Conservation (phyloP, 2,797 vertebrate genomes). For the Phalloptychus januarius region DNA sequence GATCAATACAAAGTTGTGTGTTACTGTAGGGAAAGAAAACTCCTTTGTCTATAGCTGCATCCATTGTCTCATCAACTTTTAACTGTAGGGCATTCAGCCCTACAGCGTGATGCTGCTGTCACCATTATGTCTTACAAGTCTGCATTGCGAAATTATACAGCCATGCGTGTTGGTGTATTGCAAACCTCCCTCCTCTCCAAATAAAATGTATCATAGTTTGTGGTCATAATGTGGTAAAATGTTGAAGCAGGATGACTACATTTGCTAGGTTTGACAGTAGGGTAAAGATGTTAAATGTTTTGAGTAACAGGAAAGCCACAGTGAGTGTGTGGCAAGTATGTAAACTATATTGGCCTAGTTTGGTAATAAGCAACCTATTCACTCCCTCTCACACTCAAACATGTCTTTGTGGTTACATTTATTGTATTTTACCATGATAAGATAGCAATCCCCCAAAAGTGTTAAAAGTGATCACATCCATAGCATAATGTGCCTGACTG, state of each 20-base stretch:
- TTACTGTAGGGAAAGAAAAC: not conserved
- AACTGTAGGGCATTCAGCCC: not conserved
- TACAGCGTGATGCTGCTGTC: not conserved
- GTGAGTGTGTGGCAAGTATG: not conserved
- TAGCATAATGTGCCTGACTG: not conserved
- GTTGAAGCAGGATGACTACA: not conserved
- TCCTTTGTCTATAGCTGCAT: not conserved
- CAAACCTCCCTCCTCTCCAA: not conserved
- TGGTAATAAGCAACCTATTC: conserved; percentile 1
- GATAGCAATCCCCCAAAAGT: not conserved
- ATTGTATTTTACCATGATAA: not conserved
- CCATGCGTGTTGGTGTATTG: too few relatives aligned
- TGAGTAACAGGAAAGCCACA: conserved; percentile 20
- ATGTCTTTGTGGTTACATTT: conserved; percentile 1
- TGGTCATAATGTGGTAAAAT: not conserved
- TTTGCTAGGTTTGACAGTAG: not conserved
- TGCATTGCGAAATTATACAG: not conserved
- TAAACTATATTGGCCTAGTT: not conserved
- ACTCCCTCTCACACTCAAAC: not conserved
- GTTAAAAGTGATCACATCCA: not conserved
- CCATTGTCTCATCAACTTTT: not conserved
- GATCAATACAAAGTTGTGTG: not conserved
- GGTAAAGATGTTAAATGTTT: not conserved
- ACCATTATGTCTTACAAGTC: not conserved
- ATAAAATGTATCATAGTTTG: not conserved